Percentiles rank a stretch among this genome's conserved stretches.
Evolutionary conservation across 2,888 invertebrate species (phyloP).

Genomic region (Anticlea derivata): DNA sequence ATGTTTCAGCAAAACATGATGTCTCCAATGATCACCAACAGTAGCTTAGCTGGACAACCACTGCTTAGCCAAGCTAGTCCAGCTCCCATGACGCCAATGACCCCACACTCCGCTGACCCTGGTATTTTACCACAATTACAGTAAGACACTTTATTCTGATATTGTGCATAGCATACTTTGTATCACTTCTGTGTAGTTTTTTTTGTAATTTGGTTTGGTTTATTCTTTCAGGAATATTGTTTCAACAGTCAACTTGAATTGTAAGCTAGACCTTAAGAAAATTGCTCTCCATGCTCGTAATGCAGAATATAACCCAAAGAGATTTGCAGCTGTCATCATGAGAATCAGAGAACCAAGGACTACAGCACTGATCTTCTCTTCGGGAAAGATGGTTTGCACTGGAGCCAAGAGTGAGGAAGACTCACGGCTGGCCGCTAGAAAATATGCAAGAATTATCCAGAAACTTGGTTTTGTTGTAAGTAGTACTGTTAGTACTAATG

Average conservation of each 20-base stretch:
- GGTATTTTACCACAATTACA: constrained; percentile 97
- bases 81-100: constrained; percentile 94
- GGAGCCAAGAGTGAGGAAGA: constrained; percentile 93
- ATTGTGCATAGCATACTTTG: too few relatives aligned
- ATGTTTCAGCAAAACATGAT: constrained; percentile 89
- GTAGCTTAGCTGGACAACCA: constrained; percentile 83
- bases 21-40: constrained; percentile 90
- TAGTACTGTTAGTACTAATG: constrained; percentile 22
- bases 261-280: constrained; percentile 97
- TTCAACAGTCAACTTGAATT: constrained; percentile 97
- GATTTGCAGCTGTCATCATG: constrained; percentile 99
- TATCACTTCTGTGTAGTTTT: too few relatives aligned
- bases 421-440: constrained; percentile 90
- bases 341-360: constrained; percentile 94
- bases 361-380: constrained; percentile 90
- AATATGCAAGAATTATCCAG: constrained; percentile 93
- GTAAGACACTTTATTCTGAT: constrained; percentile 76
- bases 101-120: constrained; percentile 96
- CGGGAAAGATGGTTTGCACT: constrained; percentile 94
- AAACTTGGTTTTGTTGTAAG: constrained; percentile 91
- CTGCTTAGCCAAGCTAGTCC: constrained; percentile 87
- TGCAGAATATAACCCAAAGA: constrained; percentile 99
- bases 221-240: constrained; percentile 95
- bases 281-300: constrained; percentile 99
- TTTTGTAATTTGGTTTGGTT: too few relatives aligned